Evolutionary conservation across 2,113 vertebrate genomes (phyloP).

Genomic region (Sigmodon hispidus): DNA sequence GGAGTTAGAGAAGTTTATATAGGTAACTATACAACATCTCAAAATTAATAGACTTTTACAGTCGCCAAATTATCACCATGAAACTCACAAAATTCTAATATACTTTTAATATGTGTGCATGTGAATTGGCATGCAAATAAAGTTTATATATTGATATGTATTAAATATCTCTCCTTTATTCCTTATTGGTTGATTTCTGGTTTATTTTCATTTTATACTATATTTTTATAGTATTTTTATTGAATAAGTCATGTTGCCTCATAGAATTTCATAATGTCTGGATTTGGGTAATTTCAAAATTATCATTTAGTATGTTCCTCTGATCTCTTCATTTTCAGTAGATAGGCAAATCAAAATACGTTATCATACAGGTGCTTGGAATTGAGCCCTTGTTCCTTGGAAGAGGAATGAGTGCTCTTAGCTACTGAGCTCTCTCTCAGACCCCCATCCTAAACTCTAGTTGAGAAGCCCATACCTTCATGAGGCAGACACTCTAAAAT

Average conservation of each 20-base stretch:
- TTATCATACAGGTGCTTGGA: too few relatives aligned
- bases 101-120: not conserved
- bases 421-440: not conserved
- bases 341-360: too few relatives aligned
- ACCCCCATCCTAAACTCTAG: not conserved
- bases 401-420: not conserved
- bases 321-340: too few relatives aligned
- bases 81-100: not conserved
- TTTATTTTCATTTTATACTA: not conserved
- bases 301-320: too few relatives aligned
- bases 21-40: not conserved
- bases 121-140: constrained; percentile 11
- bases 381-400: not conserved
- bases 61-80: not conserved
- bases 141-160: not conserved
- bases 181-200: not conserved
- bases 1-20: not conserved
- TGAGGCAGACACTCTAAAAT: not conserved
- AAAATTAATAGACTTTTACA: not conserved
- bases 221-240: constrained; percentile 23
- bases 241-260: not conserved
- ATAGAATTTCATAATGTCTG: not conserved
- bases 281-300: not conserved
- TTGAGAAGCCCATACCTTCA: not conserved
- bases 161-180: not conserved